Evolutionary conservation across 1,140 invertebrate species (phyloP).

Genomic region (Gerris buenoi): DNA sequence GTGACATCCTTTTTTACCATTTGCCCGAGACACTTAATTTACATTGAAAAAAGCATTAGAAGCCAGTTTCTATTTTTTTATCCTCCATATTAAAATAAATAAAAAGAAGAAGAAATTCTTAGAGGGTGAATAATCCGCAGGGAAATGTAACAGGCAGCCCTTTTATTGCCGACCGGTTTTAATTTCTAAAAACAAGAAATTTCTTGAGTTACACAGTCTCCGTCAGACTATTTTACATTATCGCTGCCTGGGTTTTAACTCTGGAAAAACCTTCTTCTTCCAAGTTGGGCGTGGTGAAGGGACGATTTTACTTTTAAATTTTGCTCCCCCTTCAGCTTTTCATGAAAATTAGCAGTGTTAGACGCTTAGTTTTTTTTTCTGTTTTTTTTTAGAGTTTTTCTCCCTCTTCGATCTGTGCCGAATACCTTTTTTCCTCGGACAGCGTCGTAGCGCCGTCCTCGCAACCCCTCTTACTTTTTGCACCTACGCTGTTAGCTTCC

Average conservation of each 20-base stretch:
- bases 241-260: too few species aligned
- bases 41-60: not conserved
- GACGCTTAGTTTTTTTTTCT: not conserved
- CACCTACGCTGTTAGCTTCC: too few species aligned
- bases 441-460: too few species aligned
- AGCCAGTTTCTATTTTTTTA: not conserved
- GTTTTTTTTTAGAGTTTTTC: too few species aligned
- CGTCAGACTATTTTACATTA: not conserved
- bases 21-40: not conserved
- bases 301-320: not conserved
- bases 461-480: too few species aligned
- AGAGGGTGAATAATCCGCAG: not conserved
- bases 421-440: too few species aligned
- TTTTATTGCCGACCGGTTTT: not conserved
- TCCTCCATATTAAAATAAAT: not conserved
- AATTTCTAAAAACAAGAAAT: not conserved
- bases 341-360: not conserved
- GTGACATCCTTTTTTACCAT: not conserved
- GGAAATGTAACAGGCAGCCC: not conserved
- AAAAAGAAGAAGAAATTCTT: not conserved
- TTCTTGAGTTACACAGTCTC: not conserved
- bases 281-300: not conserved
- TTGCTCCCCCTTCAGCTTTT: not conserved
- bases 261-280: too few species aligned
- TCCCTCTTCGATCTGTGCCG: too few species aligned